Percentiles rank a stretch among this genome's conserved stretches.
These are phyloP conservation scores for Eclectus roratus DNA, from an alignment of 2,113 vertebrate species.

Conservation along the genomic window DNA sequence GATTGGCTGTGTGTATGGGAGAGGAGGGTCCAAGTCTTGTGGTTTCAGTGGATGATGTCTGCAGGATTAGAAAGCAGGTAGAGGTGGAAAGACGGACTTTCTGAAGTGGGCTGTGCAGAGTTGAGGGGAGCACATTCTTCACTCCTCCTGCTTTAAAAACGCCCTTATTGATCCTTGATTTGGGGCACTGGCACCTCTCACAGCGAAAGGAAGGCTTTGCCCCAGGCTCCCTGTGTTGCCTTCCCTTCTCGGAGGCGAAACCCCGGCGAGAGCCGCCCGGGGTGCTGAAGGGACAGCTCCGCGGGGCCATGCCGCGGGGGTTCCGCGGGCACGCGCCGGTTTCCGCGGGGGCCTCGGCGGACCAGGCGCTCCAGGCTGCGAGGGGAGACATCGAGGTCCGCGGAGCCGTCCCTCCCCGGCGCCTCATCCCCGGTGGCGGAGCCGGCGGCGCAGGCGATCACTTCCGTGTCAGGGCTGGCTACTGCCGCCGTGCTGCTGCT, in stretches of 20 bases:
- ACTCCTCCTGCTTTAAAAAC: not conserved
- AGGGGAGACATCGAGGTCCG: not conserved
- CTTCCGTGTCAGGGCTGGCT: conserved; percentile 48
- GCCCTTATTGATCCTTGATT: not conserved
- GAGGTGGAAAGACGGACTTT: not conserved
- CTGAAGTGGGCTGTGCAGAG: not conserved
- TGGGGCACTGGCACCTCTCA: not conserved
- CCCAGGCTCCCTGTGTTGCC: fast-evolving
- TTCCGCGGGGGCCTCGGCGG: not conserved
- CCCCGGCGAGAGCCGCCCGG: not conserved
- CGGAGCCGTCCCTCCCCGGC: not conserved
- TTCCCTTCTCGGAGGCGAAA: no score
- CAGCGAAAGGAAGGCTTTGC: not conserved
- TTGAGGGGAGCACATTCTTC: not conserved
- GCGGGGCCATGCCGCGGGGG: not conserved
- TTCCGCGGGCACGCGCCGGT: not conserved
- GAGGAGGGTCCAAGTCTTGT: not conserved
- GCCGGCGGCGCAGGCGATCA: not conserved
- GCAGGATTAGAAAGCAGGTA: fast-evolving
- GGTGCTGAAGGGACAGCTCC: conserved; percentile 77
- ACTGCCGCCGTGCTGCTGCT: not conserved
- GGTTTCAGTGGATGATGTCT: not conserved
- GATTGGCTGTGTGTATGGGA: not conserved
- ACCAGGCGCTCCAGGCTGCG: not conserved
- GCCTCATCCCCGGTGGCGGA: not conserved